Conservation (phyloP, 2,888 invertebrate genomes). For the Pyrgus malvae region DNA sequence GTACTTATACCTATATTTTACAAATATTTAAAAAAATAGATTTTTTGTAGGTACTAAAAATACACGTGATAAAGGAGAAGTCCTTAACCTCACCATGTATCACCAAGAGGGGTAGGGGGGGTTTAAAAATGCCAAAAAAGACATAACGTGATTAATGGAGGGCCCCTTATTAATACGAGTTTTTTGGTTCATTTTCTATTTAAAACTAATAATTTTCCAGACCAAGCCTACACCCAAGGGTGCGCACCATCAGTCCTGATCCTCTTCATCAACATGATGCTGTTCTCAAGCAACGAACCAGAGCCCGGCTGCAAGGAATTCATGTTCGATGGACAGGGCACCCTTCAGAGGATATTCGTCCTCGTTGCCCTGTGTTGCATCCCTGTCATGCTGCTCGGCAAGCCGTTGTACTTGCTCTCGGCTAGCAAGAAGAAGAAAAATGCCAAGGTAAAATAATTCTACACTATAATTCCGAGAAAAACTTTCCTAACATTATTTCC, state of each 20-base stretch:
- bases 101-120: no score
- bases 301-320: conserved; percentile 78
- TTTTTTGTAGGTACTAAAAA: no score
- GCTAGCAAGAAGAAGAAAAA: conserved; percentile 58
- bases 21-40: no score
- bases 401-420: conserved; percentile 89
- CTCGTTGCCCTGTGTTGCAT: conserved; percentile 91
- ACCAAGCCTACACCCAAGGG: conserved; percentile 60
- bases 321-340: conserved; percentile 87
- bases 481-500: no score
- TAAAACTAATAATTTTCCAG: conserved; percentile 40
- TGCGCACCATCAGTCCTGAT: conserved; percentile 98
- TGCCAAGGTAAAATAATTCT: conserved; percentile 49
- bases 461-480: no score
- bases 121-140: no score
- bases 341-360: conserved; percentile 89
- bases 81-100: no score
- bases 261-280: conserved; percentile 99
- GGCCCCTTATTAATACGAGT: no score
- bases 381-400: conserved; percentile 96
- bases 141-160: no score
- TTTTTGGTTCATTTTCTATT: no score
- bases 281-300: conserved; percentile 85
- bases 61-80: no score
- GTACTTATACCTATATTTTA: no score